phyloP scores from a whole-genome alignment of 2,797 vertebrate species.

The Aplochiton taeniatus region DNA sequence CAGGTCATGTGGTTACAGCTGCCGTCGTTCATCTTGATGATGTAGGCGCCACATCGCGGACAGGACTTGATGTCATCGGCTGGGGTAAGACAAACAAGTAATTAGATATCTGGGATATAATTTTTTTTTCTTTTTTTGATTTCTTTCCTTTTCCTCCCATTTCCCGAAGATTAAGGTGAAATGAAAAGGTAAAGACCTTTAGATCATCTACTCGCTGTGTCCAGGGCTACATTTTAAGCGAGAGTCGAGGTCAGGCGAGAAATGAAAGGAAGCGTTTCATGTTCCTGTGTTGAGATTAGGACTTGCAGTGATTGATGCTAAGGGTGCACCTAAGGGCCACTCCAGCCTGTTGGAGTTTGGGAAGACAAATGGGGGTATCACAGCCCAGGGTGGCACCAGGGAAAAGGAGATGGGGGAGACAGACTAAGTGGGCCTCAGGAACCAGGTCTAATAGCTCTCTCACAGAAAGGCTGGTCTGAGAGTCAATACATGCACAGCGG shows the following conservation, averaged over 20 bases:
- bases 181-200: background rate
- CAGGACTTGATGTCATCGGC: conserved; percentile 98
- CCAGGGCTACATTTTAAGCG: conserved; percentile 32
- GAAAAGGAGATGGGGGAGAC: too few relatives aligned
- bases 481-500: too few relatives aligned
- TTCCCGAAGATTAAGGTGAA: too few relatives aligned
- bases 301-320: too few relatives aligned
- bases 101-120: background rate
- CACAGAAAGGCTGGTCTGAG: too few relatives aligned
- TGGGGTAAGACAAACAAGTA: conserved; percentile 40
- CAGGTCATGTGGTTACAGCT: conserved; percentile 99
- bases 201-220: conserved; percentile 19
- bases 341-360: too few relatives aligned
- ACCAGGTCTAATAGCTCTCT: too few relatives aligned
- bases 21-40: conserved; percentile 99
- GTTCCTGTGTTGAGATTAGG: conserved; percentile 11
- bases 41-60: conserved; percentile 95
- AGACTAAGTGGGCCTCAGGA: too few relatives aligned
- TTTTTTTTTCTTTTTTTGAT: too few relatives aligned
- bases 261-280: conserved; percentile 23
- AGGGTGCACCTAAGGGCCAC: too few relatives aligned
- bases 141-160: background rate
- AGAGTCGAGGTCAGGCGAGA: background rate
- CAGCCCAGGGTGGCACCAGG: too few relatives aligned
- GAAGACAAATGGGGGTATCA: too few relatives aligned